phyloP scores from a whole-genome alignment of 2,888 invertebrate genomes.

The Yponomeuta evonymella region DNA sequence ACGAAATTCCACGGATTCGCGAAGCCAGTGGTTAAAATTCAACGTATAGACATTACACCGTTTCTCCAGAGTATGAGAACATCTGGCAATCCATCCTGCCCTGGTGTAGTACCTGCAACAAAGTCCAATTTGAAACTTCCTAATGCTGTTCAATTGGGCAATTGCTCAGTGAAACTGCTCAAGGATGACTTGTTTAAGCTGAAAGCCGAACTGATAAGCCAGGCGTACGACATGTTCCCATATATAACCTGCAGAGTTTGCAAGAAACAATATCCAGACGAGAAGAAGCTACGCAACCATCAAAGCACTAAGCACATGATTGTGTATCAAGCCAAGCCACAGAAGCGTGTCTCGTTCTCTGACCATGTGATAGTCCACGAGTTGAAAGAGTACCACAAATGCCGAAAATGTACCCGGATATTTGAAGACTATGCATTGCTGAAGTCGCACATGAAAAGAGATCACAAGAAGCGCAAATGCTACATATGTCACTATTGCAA shows the following conservation, averaged over 20 bases:
- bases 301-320: slow-evolving; percentile 55
- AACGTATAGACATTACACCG: slow-evolving; percentile 44
- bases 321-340: slow-evolving; percentile 38
- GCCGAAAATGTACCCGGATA: slow-evolving; percentile 57
- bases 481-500: slow-evolving; percentile 63
- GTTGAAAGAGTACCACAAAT: slow-evolving; percentile 54
- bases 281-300: slow-evolving; percentile 50
- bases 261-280: slow-evolving; percentile 45
- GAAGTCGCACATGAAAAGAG: slow-evolving; percentile 45
- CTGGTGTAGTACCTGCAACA: not conserved
- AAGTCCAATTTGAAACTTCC: not conserved
- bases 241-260: slow-evolving; percentile 52
- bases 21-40: slow-evolving; percentile 41
- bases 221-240: slow-evolving; percentile 7
- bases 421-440: slow-evolving; percentile 47
- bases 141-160: slow-evolving; percentile 18
- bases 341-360: slow-evolving; percentile 58
- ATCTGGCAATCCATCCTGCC: not conserved
- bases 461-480: slow-evolving; percentile 59
- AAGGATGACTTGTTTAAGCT: slow-evolving; percentile 41
- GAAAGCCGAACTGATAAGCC: slow-evolving; percentile 25
- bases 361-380: slow-evolving; percentile 59
- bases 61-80: slow-evolving; percentile 30
- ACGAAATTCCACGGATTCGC: slow-evolving; percentile 42
- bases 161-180: slow-evolving; percentile 40